These are phyloP conservation scores for Limnodromus scolopaceus DNA, from an alignment of 2,797 vertebrate species.

Conservation along the genomic window DNA sequence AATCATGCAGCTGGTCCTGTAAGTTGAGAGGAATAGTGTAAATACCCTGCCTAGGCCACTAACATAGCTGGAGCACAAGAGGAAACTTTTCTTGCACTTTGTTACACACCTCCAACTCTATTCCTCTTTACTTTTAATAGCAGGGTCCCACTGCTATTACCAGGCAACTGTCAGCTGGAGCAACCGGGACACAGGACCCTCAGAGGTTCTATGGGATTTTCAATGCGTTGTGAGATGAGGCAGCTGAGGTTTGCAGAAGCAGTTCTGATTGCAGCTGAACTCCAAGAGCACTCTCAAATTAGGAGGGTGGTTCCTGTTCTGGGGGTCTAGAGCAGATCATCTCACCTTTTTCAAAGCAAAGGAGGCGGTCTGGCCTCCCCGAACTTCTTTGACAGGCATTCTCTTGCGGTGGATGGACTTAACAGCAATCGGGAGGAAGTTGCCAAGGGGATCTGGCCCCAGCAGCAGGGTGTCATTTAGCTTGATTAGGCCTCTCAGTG, in stretches of 20 bases:
- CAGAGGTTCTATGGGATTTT: not conserved
- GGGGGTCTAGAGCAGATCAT: not conserved
- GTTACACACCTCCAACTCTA: not conserved
- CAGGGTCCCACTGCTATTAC: not conserved
- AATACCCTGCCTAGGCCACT: not conserved
- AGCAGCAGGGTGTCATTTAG: constrained; percentile 96
- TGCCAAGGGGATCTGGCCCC: constrained; percentile 95
- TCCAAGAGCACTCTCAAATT: not conserved
- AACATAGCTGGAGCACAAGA: not conserved
- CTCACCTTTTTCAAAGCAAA: constrained; percentile 97
- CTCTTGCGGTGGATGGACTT: constrained; percentile 99
- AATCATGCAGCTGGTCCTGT: not conserved
- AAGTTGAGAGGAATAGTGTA: not conserved
- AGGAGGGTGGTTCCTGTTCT: not conserved
- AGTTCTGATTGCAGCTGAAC: not conserved
- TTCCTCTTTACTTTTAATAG: not conserved
- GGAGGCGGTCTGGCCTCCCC: constrained; percentile 97
- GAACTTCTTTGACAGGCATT: constrained; percentile 98
- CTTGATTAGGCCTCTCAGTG: constrained; percentile 93
- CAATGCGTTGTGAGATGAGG: not conserved
- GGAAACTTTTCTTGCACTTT: not conserved
- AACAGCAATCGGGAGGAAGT: constrained; percentile 94
- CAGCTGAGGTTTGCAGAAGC: not conserved
- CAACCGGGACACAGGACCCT: not conserved
- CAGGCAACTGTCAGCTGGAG: not conserved